Evolutionary conservation across 2,113 vertebrate species (phyloP).

Genomic region (Austrofundulus limnaeus): DNA sequence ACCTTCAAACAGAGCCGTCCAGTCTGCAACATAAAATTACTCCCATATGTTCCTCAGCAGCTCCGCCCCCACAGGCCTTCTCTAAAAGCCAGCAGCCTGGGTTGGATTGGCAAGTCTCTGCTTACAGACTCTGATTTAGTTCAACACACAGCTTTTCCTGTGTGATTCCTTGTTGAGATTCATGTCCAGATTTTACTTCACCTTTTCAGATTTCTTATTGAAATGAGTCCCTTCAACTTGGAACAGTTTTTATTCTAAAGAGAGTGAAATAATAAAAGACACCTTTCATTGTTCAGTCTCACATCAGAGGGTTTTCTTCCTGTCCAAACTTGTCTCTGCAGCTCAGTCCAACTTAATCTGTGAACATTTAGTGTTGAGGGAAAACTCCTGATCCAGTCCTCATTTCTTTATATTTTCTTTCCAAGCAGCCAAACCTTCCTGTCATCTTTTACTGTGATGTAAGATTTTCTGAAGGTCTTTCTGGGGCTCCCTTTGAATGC

Average conservation of each 20-base stretch:
- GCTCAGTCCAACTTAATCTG: not conserved
- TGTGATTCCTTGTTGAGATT: not conserved
- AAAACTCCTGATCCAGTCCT: too few species aligned
- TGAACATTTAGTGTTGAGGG: too few species aligned
- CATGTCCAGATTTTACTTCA: too few species aligned
- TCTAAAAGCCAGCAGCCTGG: not conserved
- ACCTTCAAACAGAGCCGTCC: constrained; percentile 59
- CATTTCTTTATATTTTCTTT: too few species aligned
- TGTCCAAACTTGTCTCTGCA: not conserved
- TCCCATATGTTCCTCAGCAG: constrained; percentile 61
- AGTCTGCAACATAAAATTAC: constrained; percentile 66
- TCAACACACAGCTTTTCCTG: not conserved
- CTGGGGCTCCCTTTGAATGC: too few species aligned
- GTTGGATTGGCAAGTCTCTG: not conserved
- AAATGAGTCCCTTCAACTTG: not conserved
- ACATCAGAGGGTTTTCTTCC: not conserved
- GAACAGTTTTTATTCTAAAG: not conserved
- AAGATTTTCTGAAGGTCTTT: too few species aligned
- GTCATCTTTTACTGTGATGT: too few species aligned
- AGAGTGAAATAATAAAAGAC: not conserved
- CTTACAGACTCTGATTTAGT: not conserved
- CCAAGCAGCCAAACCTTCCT: too few species aligned
- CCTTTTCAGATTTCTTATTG: not conserved
- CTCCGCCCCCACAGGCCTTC: not conserved
- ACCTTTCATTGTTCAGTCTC: not conserved